These are phyloP conservation scores for Istiophorus platypterus DNA, from an alignment of 2,113 vertebrate species.

Conservation along the genomic window DNA sequence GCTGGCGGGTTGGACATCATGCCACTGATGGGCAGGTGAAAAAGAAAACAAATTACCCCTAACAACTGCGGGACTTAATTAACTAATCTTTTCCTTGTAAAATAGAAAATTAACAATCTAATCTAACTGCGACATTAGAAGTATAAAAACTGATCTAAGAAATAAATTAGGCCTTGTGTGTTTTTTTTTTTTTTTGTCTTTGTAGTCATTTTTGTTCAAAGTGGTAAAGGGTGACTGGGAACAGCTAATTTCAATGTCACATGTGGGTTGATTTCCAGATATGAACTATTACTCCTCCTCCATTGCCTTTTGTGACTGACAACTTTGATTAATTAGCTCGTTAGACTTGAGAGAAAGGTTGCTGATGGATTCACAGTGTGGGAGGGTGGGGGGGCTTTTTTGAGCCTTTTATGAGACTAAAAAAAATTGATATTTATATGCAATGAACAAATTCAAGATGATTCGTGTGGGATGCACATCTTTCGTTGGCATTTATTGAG, in stretches of 20 bases:
- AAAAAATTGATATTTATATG: constrained; percentile 12
- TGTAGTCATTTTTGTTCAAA: neutral
- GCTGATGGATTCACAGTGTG: neutral
- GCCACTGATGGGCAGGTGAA: neutral
- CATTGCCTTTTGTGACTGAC: neutral
- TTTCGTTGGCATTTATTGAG: constrained; percentile 41
- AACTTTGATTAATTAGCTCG: constrained; percentile 10
- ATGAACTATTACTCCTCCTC: too few relatives aligned
- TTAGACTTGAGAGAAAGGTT: constrained; percentile 4
- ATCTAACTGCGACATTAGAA: neutral
- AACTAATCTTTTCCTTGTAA: too few relatives aligned
- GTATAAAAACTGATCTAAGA: neutral
- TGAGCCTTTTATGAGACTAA: neutral
- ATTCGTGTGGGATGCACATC: constrained; percentile 33
- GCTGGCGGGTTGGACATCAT: neutral
- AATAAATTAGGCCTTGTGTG: neutral
- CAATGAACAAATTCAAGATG: constrained; percentile 5
- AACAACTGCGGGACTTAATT: neutral
- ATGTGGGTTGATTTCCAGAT: neutral
- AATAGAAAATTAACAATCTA: neutral
- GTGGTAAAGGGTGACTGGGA: too few relatives aligned
- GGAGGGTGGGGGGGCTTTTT: neutral
- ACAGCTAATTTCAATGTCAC: too few relatives aligned
- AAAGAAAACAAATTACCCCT: too few relatives aligned
- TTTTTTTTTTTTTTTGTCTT: neutral